These are phyloP conservation scores for Dicaeum eximium DNA, from an alignment of 2,113 vertebrate genomes.

Conservation along the genomic window DNA sequence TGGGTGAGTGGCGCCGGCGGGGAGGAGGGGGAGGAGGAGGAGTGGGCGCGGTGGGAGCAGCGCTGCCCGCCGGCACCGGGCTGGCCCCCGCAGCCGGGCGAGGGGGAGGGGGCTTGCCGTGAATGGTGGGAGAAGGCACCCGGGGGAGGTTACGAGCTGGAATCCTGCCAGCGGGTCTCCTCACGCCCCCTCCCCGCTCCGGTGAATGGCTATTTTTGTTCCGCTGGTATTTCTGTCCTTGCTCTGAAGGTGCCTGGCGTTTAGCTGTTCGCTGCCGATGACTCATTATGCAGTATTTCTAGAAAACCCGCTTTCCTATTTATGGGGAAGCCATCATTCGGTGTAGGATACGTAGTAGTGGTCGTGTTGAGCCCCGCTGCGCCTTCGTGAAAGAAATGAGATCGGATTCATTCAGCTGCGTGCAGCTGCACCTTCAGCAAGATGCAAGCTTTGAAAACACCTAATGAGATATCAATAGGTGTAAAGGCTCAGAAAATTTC, in stretches of 20 bases:
- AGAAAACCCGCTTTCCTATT: conserved; percentile 50
- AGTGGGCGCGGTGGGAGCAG: background rate
- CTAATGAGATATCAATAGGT: no score
- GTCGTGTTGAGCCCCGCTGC: background rate
- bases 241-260: conserved; percentile 45
- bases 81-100: background rate
- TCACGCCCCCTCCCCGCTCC: background rate
- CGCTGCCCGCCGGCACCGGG: background rate
- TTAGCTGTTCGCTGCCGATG: conserved; percentile 59
- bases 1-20: conserved; percentile 72
- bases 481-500: background rate
- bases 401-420: background rate
- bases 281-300: conserved; percentile 71
- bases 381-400: background rate
- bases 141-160: background rate
- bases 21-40: background rate
- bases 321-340: background rate
- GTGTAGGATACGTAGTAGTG: background rate
- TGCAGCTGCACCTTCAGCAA: background rate
- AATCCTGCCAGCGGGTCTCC: background rate
- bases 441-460: background rate
- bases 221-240: conserved; percentile 45
- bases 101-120: background rate
- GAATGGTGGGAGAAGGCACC: background rate
- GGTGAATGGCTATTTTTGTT: conserved; percentile 31